Conservation (phyloP, 1,140 invertebrate species). For the Polypedilum pembai region DNA sequence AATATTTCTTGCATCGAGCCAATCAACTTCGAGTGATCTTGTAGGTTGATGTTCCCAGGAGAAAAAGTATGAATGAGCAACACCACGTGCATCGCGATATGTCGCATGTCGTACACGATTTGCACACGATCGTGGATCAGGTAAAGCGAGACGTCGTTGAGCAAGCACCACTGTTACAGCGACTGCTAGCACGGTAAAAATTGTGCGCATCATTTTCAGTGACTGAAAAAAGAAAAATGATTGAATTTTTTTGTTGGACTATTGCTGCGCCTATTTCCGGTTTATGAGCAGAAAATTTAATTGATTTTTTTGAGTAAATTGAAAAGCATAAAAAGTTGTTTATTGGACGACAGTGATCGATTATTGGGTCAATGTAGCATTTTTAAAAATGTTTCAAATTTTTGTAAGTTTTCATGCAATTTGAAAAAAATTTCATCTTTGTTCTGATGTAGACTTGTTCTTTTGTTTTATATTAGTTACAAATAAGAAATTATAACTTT, state of each 20-base stretch:
- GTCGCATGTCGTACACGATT: conserved; percentile 81
- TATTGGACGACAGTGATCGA: too few relatives aligned
- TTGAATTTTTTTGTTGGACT: neutral
- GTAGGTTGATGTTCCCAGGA: conserved; percentile 85
- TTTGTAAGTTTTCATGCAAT: too few relatives aligned
- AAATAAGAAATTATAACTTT: too few relatives aligned
- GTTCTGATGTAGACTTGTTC: too few relatives aligned
- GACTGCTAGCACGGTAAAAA: conserved; percentile 53
- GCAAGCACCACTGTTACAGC: conserved; percentile 60
- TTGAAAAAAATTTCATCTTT: too few relatives aligned
- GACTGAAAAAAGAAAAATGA: neutral
- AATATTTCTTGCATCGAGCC: conserved; percentile 84
- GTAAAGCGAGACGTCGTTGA: conserved; percentile 74
- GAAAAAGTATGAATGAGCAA: conserved; percentile 87
- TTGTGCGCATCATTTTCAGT: conserved; percentile 30
- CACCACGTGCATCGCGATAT: conserved; percentile 75
- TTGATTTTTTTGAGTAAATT: neutral
- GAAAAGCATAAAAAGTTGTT: too few relatives aligned
- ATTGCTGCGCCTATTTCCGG: neutral
- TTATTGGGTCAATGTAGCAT: too few relatives aligned
- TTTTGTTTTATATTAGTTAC: too few relatives aligned
- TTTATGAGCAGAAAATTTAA: neutral
- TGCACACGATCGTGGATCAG: conserved; percentile 78
- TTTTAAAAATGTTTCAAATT: too few relatives aligned
- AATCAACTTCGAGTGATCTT: conserved; percentile 76